Conservation (phyloP, 2,797 vertebrate genomes). For the Sibirionetta formosa region DNA sequence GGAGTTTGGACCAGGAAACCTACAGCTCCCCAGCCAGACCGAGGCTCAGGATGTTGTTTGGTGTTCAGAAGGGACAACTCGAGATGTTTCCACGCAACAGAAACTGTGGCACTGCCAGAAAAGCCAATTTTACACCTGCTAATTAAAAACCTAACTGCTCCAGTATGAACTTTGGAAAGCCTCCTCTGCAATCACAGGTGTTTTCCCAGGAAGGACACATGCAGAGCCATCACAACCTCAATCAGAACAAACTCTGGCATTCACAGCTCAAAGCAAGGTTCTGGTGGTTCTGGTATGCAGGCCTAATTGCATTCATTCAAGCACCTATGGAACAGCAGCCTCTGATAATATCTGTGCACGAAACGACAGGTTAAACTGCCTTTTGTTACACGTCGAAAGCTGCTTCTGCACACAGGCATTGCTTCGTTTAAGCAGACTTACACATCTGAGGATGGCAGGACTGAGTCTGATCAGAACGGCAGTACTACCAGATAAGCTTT, state of each 20-base stretch:
- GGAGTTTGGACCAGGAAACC: fast-evolving
- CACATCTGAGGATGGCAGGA: not conserved
- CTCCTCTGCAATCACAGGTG: not conserved
- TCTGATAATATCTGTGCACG: fast-evolving
- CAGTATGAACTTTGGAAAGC: not conserved
- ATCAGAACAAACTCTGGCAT: not conserved
- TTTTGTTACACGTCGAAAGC: not conserved
- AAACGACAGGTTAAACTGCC: not conserved
- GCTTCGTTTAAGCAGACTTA: not conserved
- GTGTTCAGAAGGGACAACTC: not conserved
- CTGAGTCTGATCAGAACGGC: not conserved
- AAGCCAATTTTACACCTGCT: not conserved
- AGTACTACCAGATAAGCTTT: not conserved
- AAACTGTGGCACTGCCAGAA: not conserved
- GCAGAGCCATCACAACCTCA: not conserved
- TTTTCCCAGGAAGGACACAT: not conserved
- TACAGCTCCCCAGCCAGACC: fast-evolving
- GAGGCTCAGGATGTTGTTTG: not conserved
- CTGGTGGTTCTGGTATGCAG: not conserved
- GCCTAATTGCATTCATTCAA: not conserved
- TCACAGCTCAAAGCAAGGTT: not conserved
- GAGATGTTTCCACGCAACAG: not conserved
- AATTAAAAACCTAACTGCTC: not conserved
- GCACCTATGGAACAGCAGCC: not conserved
- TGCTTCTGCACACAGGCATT: not conserved